These are phyloP conservation scores for Callospermophilus lateralis DNA, from an alignment of 2,113 vertebrate species.

Conservation along the genomic window DNA sequence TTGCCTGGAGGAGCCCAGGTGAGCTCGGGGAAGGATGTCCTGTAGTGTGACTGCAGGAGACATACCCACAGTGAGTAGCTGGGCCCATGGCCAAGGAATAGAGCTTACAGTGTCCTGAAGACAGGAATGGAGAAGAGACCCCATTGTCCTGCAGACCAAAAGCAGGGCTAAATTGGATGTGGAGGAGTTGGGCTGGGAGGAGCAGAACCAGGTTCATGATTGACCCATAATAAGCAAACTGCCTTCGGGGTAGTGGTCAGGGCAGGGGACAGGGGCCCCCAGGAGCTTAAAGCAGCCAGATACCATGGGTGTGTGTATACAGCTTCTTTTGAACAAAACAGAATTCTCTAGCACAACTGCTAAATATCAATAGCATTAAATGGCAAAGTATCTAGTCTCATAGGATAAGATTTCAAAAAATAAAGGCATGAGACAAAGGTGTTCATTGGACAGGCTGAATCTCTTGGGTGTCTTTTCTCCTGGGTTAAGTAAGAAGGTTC, in stretches of 20 bases:
- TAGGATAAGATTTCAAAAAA: background rate
- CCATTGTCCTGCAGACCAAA: too few species aligned
- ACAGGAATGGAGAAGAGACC: accelerated
- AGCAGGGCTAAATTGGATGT: background rate
- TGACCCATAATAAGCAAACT: background rate
- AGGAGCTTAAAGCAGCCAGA: background rate
- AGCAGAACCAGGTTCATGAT: background rate
- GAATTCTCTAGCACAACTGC: background rate
- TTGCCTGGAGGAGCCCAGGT: background rate
- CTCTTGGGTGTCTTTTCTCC: background rate
- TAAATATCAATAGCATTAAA: background rate
- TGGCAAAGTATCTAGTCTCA: background rate
- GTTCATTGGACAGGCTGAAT: too few species aligned
- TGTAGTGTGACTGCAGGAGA: background rate
- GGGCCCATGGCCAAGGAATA: accelerated
- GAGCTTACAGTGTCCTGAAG: background rate
- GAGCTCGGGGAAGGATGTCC: background rate
- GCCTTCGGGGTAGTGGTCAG: background rate
- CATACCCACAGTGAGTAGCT: too few species aligned
- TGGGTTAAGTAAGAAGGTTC: background rate
- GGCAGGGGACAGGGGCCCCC: accelerated
- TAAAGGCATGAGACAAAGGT: background rate
- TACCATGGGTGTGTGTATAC: accelerated
- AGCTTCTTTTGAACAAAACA: background rate
- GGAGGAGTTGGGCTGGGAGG: background rate